These are phyloP conservation scores for Liolophura sinensis DNA, from an alignment of 1,140 invertebrate genomes.

Conservation along the genomic window DNA sequence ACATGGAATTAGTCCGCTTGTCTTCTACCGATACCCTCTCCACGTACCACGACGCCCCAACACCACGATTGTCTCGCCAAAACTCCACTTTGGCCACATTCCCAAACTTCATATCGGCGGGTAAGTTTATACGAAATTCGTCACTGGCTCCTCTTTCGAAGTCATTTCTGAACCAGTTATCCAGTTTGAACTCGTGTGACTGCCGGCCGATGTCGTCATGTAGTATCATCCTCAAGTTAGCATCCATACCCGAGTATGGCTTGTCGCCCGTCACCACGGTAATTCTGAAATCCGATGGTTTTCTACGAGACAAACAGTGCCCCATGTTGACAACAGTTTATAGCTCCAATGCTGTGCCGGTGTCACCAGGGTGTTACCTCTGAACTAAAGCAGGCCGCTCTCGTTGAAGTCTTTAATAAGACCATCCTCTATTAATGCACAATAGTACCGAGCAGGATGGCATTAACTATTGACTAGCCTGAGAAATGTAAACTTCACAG, in stretches of 20 bases:
- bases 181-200: constrained; percentile 47
- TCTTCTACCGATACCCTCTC: constrained; percentile 56
- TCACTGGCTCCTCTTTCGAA: constrained; percentile 56
- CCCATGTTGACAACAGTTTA: too few relatives aligned
- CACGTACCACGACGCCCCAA: constrained; percentile 59
- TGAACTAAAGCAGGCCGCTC: too few relatives aligned
- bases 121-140: constrained; percentile 42
- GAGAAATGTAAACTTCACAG: too few relatives aligned
- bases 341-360: too few relatives aligned
- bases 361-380: too few relatives aligned
- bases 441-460: too few relatives aligned
- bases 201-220: constrained; percentile 45
- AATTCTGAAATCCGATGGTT: constrained; percentile 19
- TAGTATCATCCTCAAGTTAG: constrained; percentile 42
- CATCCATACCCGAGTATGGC: constrained; percentile 32
- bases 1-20: constrained; percentile 42
- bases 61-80: constrained; percentile 56
- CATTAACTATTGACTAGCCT: too few relatives aligned
- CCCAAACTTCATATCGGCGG: constrained; percentile 35
- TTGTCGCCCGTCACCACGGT: constrained; percentile 34
- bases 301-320: too few relatives aligned
- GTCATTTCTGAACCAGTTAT: constrained; percentile 55
- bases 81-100: constrained; percentile 50
- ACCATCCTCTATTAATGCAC: too few relatives aligned
- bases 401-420: too few relatives aligned